Percentiles rank a stretch among this genome's conserved stretches.
These are phyloP conservation scores for Albula goreensis DNA, from an alignment of 2,113 vertebrate species.

Conservation along the genomic window DNA sequence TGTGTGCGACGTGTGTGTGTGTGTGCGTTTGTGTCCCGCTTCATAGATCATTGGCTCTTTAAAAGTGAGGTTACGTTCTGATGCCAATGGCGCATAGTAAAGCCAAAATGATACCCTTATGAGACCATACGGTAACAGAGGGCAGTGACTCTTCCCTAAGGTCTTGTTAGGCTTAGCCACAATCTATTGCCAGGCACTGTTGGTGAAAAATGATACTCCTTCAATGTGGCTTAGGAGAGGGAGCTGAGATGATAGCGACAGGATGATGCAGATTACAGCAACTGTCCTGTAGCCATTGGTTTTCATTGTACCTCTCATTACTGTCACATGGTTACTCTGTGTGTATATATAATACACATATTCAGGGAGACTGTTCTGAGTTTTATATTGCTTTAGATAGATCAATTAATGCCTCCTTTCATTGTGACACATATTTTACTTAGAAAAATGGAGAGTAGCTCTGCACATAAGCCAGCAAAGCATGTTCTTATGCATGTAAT, in stretches of 20 bases:
- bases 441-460: no score
- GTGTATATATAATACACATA: no score
- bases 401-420: no score
- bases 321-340: neutral
- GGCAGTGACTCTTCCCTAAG: slow-evolving; percentile 58
- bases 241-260: slow-evolving; percentile 56
- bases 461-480: no score
- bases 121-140: slow-evolving; percentile 67
- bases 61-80: neutral
- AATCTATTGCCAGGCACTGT: slow-evolving; percentile 69
- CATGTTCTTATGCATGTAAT: no score
- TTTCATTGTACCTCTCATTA: neutral
- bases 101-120: slow-evolving; percentile 58
- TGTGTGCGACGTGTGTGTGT: neutral
- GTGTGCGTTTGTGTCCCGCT: no score
- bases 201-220: slow-evolving; percentile 70
- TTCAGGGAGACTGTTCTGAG: no score
- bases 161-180: slow-evolving; percentile 68
- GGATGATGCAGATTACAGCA: slow-evolving; percentile 42
- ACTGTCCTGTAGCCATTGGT: slow-evolving; percentile 2
- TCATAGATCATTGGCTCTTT: neutral
- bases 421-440: no score
- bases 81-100: slow-evolving; percentile 47
- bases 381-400: no score
- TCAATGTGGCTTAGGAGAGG: slow-evolving; percentile 60